Percentiles rank a stretch among this genome's conserved stretches.
phyloP scores from a whole-genome alignment of 2,888 invertebrate genomes.

The Bhutanitis thaidina region DNA sequence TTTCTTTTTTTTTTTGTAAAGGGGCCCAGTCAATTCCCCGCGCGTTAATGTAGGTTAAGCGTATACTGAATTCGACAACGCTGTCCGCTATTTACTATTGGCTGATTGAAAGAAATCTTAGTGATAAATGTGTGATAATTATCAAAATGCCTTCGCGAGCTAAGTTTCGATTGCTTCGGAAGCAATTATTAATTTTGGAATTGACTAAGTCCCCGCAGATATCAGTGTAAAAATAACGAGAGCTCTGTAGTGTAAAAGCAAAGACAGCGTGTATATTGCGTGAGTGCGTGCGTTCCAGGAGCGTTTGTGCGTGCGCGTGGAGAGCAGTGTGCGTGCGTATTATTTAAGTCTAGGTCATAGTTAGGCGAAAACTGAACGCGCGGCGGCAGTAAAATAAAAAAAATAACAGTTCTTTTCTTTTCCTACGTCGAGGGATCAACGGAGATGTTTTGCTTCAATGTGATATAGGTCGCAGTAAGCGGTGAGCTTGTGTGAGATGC shows the following conservation, averaged over 20 bases:
- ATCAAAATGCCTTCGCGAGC: conserved; percentile 57
- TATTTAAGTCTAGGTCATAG: conserved; percentile 74
- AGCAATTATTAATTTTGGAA: conserved; percentile 46
- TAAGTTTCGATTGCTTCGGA: conserved; percentile 40
- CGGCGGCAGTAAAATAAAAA: conserved; percentile 45
- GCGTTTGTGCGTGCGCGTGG: conserved; percentile 40
- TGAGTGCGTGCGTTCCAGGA: conserved; percentile 28
- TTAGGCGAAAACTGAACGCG: conserved; percentile 72
- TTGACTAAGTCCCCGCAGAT: conserved; percentile 64
- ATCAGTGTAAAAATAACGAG: conserved; percentile 65
- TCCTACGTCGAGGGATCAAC: conserved; percentile 71
- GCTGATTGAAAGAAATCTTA: conserved; percentile 42
- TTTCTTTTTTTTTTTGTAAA: conserved; percentile 47
- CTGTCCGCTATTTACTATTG: conserved; percentile 37
- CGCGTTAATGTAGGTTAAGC: conserved; percentile 29
- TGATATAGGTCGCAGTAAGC: conserved; percentile 53
- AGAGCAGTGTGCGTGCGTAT: conserved; percentile 38
- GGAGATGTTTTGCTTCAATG: conserved; percentile 50
- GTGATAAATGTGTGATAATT: conserved; percentile 63
- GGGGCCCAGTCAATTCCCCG: conserved; percentile 71
- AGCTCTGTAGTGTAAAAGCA: conserved; percentile 57
- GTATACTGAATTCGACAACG: conserved; percentile 29
- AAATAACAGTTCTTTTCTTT: conserved; percentile 50
- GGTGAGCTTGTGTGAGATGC: conserved; percentile 27
- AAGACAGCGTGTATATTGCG: conserved; percentile 46